These are phyloP conservation scores for Nanorana parkeri DNA, from an alignment of 2,113 vertebrate species.

Conservation along the genomic window DNA sequence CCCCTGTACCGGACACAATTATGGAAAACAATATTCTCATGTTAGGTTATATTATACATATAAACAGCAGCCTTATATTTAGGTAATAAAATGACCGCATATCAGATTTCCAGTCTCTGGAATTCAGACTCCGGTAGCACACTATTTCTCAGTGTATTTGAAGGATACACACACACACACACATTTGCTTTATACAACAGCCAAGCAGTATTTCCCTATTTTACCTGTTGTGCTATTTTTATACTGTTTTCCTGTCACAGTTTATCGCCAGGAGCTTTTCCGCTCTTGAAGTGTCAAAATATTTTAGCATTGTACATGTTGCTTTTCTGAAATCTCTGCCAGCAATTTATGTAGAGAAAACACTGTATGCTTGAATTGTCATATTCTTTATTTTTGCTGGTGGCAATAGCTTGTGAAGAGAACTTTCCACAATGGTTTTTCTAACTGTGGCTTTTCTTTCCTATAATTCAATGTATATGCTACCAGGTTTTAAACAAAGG, in stretches of 20 bases:
- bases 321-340: slow-evolving; percentile 37
- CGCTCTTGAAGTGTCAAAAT: slow-evolving; percentile 38
- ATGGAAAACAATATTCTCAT: no score
- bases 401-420: slow-evolving; percentile 12
- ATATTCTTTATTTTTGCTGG: slow-evolving; percentile 19
- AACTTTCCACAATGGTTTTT: slow-evolving; percentile 8
- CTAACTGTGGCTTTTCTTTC: not conserved
- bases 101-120: not conserved
- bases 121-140: no score
- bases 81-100: no score
- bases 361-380: slow-evolving; percentile 30
- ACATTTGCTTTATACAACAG: not conserved
- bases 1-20: no score
- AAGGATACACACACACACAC: not conserved
- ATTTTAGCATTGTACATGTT: slow-evolving; percentile 47
- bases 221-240: slow-evolving; percentile 46
- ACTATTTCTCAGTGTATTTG: not conserved
- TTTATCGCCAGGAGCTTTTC: slow-evolving; percentile 45
- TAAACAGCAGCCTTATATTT: no score
- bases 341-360: slow-evolving; percentile 29
- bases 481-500: not conserved
- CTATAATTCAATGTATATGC: not conserved
- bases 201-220: not conserved
- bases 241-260: slow-evolving; percentile 40
- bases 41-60: no score